phyloP scores from a whole-genome alignment of 1,140 invertebrate genomes.

The Telenomus remus region DNA sequence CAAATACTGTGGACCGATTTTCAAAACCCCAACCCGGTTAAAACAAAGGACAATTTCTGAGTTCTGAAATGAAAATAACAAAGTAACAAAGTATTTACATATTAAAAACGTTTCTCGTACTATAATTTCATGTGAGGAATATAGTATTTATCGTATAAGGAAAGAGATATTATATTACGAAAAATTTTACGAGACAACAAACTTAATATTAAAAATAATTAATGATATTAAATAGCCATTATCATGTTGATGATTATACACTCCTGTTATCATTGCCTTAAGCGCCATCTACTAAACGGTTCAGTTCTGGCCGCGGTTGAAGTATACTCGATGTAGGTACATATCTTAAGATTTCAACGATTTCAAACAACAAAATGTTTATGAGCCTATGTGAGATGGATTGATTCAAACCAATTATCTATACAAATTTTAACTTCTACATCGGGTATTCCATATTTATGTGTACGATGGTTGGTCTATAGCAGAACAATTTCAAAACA shows the following conservation, averaged over 20 bases:
- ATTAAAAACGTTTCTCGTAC: not conserved
- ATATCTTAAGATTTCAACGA: not conserved
- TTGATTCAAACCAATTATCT: not conserved
- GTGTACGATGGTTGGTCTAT: conserved; percentile 13
- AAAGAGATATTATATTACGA: conserved; percentile 39
- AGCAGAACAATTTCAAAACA: conserved; percentile 16
- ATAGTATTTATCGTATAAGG: conserved; percentile 39
- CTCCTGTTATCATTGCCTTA: conserved; percentile 26
- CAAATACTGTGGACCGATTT: too few relatives aligned
- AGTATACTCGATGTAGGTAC: conserved; percentile 25
- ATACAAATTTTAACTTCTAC: conserved; percentile 1
- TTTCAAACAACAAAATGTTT: not conserved
- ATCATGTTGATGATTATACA: conserved; percentile 24
- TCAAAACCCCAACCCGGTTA: too few relatives aligned
- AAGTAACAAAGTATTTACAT: too few relatives aligned
- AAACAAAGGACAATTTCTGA: not conserved
- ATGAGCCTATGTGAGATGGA: too few relatives aligned
- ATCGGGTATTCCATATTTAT: conserved; percentile 32
- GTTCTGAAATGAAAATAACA: not conserved
- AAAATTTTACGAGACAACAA: conserved; percentile 34
- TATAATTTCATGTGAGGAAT: conserved; percentile 17
- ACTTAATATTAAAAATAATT: conserved; percentile 33
- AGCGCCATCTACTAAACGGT: conserved; percentile 13
- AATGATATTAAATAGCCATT: conserved; percentile 38
- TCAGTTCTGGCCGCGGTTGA: conserved; percentile 10